Evolutionary conservation across 2,797 vertebrate genomes (phyloP).

Genomic region (Tokudaia muenninki): DNA sequence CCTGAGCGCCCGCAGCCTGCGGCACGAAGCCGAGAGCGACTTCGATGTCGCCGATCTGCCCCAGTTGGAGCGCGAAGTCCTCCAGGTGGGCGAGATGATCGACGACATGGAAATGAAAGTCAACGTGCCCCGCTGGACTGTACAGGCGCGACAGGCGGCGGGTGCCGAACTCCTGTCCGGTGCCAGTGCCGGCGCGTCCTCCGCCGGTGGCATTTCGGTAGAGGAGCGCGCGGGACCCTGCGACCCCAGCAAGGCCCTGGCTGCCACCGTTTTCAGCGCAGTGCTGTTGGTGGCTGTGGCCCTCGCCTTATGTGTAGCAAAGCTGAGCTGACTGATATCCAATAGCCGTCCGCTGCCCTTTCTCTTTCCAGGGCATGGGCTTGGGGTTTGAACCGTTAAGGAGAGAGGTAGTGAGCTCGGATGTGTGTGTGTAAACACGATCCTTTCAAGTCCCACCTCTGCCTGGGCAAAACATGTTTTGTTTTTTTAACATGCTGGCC

Average conservation of each 20-base stretch:
- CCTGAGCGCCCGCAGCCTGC: conserved; percentile 97
- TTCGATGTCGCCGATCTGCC: conserved; percentile 94
- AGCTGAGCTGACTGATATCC: conserved; percentile 91
- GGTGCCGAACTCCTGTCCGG: conserved; percentile 96
- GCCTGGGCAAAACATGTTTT: conserved; percentile 35
- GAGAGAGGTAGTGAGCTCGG: not conserved
- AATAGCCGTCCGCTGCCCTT: not conserved
- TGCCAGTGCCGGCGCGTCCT: conserved; percentile 93
- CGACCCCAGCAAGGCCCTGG: conserved; percentile 92
- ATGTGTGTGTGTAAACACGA: not conserved
- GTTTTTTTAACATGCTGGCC: conserved; percentile 62
- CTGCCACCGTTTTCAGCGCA: conserved; percentile 92
- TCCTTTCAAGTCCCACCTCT: conserved; percentile 52
- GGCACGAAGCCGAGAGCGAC: conserved; percentile 93
- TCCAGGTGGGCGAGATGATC: conserved; percentile 96
- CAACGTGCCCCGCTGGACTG: conserved; percentile 97
- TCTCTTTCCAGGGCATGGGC: not conserved
- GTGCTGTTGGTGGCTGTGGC: conserved; percentile 93
- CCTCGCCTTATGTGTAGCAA: conserved; percentile 95
- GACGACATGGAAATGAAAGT: conserved; percentile 99
- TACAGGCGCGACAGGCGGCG: conserved; percentile 95
- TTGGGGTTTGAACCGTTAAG: conserved; percentile 10
- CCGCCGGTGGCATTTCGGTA: conserved; percentile 92
- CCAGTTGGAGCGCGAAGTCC: conserved; percentile 94
- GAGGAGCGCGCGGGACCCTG: conserved; percentile 89